phyloP scores from a whole-genome alignment of 1,140 invertebrate species.

The Orussus abietinus region DNA sequence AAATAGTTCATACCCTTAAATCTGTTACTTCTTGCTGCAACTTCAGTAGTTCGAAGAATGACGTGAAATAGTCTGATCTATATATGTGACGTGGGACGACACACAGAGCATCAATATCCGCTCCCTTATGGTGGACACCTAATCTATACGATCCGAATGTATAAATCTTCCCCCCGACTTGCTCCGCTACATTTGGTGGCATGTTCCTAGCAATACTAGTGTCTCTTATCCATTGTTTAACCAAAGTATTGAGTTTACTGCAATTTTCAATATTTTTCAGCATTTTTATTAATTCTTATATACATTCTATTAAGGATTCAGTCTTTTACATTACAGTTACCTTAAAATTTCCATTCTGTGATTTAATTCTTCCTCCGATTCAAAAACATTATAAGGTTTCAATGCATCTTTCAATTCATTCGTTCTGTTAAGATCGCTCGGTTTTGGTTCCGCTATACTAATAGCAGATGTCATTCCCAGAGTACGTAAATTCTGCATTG shows the following conservation, averaged over 20 bases:
- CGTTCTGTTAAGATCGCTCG: conserved; percentile 77
- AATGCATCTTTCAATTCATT: conserved; percentile 79
- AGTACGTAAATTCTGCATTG: conserved; percentile 49
- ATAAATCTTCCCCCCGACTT: conserved; percentile 95
- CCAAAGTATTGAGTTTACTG: conserved; percentile 81
- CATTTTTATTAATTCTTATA: not conserved
- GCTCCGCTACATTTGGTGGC: conserved; percentile 78
- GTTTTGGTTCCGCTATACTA: conserved; percentile 81
- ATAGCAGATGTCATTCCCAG: conserved; percentile 93
- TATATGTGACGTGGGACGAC: conserved; percentile 95
- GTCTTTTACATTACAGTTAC: conserved; percentile 16
- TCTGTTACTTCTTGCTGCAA: conserved; percentile 83
- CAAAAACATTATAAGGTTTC: conserved; percentile 86
- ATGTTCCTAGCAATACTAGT: conserved; percentile 85
- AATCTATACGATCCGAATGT: conserved; percentile 96
- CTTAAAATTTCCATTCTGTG: conserved; percentile 81
- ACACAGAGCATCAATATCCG: conserved; percentile 98
- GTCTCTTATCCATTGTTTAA: conserved; percentile 89
- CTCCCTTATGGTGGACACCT: conserved; percentile 93
- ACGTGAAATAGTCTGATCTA: conserved; percentile 89
- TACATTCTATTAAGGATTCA: not conserved
- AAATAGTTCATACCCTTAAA: conserved; percentile 60
- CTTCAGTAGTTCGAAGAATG: conserved; percentile 90
- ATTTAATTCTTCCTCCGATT: conserved; percentile 85
- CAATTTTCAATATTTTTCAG: conserved; percentile 43